These are phyloP conservation scores for Drosophila tani DNA, from an alignment of 1,140 invertebrate genomes.

Conservation along the genomic window DNA sequence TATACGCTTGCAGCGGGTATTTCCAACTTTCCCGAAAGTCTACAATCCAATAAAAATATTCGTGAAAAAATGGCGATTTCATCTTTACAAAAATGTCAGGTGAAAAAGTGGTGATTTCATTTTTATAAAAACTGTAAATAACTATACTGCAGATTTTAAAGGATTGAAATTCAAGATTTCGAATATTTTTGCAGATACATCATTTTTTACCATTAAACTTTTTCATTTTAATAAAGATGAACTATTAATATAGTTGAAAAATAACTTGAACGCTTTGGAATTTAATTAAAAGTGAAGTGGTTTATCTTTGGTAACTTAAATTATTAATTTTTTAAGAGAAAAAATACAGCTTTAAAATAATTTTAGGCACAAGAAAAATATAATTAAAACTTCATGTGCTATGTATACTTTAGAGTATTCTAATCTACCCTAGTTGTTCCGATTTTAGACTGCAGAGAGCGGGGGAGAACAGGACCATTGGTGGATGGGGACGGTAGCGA, in stretches of 20 bases:
- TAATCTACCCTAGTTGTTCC: not conserved
- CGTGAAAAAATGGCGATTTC: not conserved
- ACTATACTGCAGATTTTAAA: not conserved
- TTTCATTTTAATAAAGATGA: no score
- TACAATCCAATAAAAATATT: slow-evolving; percentile 10
- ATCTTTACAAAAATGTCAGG: slow-evolving; percentile 11
- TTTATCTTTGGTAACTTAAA: not conserved
- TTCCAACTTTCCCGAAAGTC: slow-evolving; percentile 6
- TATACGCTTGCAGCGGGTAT: slow-evolving; percentile 29
- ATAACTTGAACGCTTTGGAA: no score
- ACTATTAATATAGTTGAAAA: no score
- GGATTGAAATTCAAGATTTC: not conserved
- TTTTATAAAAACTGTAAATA: not conserved
- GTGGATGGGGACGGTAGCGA: slow-evolving; percentile 65
- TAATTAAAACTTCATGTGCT: not conserved
- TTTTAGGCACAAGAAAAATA: not conserved
- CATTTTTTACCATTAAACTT: no score
- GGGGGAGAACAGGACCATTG: slow-evolving; percentile 9
- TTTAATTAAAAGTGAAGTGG: no score
- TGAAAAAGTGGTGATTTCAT: slow-evolving; percentile 8
- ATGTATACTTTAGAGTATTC: slow-evolving; percentile 18
- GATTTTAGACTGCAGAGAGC: slow-evolving; percentile 34
- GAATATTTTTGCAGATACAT: not conserved
- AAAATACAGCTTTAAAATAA: not conserved
- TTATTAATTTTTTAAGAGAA: not conserved